Evolutionary conservation across 1,140 invertebrate species (phyloP), one percentile per base, ranked within the genome.

Genomic region (Drosophila kohkoa): DNA sequence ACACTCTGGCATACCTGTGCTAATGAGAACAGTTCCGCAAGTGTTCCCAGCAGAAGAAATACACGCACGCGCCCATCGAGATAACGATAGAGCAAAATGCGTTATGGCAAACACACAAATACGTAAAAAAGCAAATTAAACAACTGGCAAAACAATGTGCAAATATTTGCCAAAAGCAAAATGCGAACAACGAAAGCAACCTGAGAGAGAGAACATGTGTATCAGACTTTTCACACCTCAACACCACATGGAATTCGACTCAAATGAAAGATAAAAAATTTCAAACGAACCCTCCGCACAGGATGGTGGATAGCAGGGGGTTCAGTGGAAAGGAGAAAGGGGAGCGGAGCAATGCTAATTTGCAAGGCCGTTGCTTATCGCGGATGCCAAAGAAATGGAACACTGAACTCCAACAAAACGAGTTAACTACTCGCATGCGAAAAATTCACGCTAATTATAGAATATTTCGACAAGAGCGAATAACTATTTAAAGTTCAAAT

Each of bases 181-280:
- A 13, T 8, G 25, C 30, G 28, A 54, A 54, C 8, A 32, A 41
- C 15, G 15, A 57, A 57, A 20, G 59, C 49, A 70, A 41, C 8
- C 15, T 10, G 28, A 54, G 48, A 25, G 48, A 25, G 20, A 85
- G 60, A 80, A 83, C 81, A 83, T 83, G 77, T 83, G 81, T 77
- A 77, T 77, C 65, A 76, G 80, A 67, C 76, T 83, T 79, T 83
- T 83, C 81, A 85, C 81, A 85, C 81, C 77, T 83, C 45, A 25
- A 25, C 20, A 3, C 43, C 77, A 63, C 16, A 38, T 68, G 49
- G 57, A 75, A 75, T 81, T 81, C 32, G 67, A n/a, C 32, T 57
- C 15, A 20, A 57, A 20, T 8, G 54, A 77, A 79, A 77, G 72
- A 66, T 73, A 69, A 65, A n/a, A 54, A n/a, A 54, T 54, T 54